These are phyloP conservation scores for Leptopterna dolabrata DNA, from an alignment of 2,888 invertebrate species.

Conservation along the genomic window DNA sequence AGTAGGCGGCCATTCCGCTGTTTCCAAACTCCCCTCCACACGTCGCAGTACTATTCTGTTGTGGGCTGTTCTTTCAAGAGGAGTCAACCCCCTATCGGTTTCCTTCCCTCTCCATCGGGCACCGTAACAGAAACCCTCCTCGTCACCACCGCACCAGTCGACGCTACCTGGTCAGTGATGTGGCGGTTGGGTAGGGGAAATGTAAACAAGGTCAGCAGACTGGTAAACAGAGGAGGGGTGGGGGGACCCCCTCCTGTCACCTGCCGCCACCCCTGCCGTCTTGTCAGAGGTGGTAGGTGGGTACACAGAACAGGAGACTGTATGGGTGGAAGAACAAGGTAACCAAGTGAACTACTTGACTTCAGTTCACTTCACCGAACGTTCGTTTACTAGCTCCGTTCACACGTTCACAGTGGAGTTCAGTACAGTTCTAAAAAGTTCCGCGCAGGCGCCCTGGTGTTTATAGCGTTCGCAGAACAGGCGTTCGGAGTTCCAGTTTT, in stretches of 20 bases:
- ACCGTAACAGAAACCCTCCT: background rate
- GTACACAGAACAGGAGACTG: no score
- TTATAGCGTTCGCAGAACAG: no score
- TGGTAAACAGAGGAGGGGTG: conserved; percentile 42
- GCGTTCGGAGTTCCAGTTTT: no score
- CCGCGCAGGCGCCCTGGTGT: no score
- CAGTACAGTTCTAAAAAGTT: no score
- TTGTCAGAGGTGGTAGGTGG: no score
- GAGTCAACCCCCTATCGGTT: background rate
- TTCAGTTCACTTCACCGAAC: no score
- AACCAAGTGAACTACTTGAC: no score
- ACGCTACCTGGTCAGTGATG: background rate
- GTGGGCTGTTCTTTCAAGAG: conserved; percentile 19
- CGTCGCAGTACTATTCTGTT: conserved; percentile 28
- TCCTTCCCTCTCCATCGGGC: background rate
- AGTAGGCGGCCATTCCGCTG: background rate
- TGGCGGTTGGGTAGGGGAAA: background rate
- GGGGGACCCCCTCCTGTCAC: background rate
- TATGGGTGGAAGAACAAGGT: no score
- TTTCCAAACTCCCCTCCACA: background rate
- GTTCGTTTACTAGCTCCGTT: no score
- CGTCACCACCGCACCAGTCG: background rate
- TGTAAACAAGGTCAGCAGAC: conserved; percentile 51
- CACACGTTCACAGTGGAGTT: no score
- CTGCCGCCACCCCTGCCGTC: background rate